A percentile compares a stretch with the other conserved stretches of the same genome.
Conservation (phyloP, 2,888 invertebrate species). For the Hedychridium roseum region DNA sequence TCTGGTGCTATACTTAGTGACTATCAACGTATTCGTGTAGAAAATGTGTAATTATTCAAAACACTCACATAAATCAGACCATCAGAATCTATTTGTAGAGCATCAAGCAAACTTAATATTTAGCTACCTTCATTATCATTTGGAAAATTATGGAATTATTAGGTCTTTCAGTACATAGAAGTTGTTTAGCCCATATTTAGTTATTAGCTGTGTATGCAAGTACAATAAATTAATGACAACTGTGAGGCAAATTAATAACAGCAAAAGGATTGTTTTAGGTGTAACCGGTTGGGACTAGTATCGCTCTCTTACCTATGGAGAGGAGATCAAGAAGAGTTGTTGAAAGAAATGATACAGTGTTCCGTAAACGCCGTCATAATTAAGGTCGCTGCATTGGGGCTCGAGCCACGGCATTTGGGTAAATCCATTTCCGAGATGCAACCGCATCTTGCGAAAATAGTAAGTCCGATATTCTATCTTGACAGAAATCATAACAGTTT, state of each 20-base stretch:
- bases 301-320: conserved; percentile 96
- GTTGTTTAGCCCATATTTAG: too few relatives aligned
- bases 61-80: background rate
- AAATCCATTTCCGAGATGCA: conserved; percentile 85
- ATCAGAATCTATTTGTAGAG: too few relatives aligned
- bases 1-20: conserved; percentile 98
- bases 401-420: conserved; percentile 90
- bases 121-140: too few relatives aligned
- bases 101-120: too few relatives aligned
- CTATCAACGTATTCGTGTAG: conserved; percentile 97
- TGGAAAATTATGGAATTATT: too few relatives aligned
- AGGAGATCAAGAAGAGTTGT: conserved; percentile 90
- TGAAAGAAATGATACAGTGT: conserved; percentile 96
- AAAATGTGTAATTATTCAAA: conserved; percentile 87
- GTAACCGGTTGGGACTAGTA: conserved; percentile 86
- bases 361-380: conserved; percentile 94
- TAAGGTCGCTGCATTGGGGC: conserved; percentile 95
- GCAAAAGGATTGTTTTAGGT: conserved; percentile 69
- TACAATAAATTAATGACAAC: too few relatives aligned
- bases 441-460: conserved; percentile 86
- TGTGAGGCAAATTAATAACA: conserved; percentile 17
- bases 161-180: too few relatives aligned
- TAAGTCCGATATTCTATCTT: conserved; percentile 61
- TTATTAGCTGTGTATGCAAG: too few relatives aligned
- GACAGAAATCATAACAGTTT: too few relatives aligned